Evolutionary conservation across 2,113 vertebrate species (phyloP).

Genomic region (Oreocharis arfaki): DNA sequence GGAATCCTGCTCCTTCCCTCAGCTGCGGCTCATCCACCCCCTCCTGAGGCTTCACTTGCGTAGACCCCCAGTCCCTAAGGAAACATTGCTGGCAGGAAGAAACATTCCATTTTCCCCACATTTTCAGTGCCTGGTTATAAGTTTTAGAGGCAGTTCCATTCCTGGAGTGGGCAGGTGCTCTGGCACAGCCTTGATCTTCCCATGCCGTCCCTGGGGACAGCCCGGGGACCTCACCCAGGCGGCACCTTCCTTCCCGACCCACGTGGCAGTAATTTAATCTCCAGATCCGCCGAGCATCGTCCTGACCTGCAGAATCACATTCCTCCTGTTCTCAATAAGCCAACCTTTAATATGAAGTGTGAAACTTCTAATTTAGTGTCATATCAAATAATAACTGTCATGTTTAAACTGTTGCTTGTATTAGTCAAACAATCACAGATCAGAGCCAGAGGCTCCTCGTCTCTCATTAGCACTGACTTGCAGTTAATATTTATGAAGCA

Average conservation of each 20-base stretch:
- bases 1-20: not conserved
- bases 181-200: not conserved
- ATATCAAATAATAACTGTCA: conserved; percentile 43
- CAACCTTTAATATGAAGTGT: not conserved
- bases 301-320: not conserved
- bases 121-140: not conserved
- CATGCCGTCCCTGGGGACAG: not conserved
- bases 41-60: not conserved
- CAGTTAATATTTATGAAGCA: conserved; percentile 74
- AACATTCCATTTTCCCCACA: rapidly evolving
- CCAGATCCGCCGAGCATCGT: not conserved
- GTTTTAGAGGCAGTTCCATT: not conserved
- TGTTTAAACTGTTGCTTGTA: conserved; percentile 65
- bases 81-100: not conserved
- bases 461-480: conserved; percentile 37
- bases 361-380: conserved; percentile 51
- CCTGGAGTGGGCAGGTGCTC: rapidly evolving
- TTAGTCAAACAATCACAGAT: conserved; percentile 71
- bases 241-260: not conserved
- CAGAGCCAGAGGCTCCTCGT: conserved; percentile 54
- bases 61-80: not conserved
- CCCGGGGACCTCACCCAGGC: not conserved
- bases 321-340: not conserved
- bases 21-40: not conserved
- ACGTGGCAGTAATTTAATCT: not conserved